phyloP scores from a whole-genome alignment of 2,888 invertebrate species.

The Caenorhabditis panamensis region DNA sequence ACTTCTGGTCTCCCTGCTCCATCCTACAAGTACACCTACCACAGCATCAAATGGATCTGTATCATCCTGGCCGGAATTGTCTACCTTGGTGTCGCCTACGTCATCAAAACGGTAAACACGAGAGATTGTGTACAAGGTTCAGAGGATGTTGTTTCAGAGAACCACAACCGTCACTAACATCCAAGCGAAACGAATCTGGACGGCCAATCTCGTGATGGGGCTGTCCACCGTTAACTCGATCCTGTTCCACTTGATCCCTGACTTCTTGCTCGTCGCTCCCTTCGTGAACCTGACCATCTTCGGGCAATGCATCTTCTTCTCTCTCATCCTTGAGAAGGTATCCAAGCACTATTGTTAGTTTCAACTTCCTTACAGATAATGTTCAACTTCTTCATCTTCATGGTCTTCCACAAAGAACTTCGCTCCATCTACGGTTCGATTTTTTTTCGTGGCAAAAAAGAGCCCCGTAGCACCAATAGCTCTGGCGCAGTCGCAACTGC shows the following conservation, averaged over 20 bases:
- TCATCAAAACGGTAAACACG: not conserved
- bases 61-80: conserved; percentile 4
- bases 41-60: conserved; percentile 20
- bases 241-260: conserved; percentile 36
- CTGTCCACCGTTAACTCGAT: conserved; percentile 30
- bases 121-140: not conserved
- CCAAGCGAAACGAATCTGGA: conserved; percentile 10
- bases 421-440: conserved; percentile 7
- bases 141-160: not conserved
- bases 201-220: conserved; percentile 25
- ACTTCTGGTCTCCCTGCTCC: conserved; percentile 6
- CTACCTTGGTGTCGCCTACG: not conserved
- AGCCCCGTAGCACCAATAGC: not conserved
- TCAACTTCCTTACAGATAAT: conserved; percentile 14
- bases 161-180: not conserved
- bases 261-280: conserved; percentile 22
- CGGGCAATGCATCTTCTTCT: conserved; percentile 25
- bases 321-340: conserved; percentile 30
- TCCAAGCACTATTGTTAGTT: not conserved
- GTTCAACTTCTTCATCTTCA: conserved; percentile 34
- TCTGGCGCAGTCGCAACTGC: not conserved
- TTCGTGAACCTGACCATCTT: conserved; percentile 4
- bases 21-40: conserved; percentile 5
- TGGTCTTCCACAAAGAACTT: conserved; percentile 32
- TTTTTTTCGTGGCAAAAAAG: conserved; percentile 25